Percentiles rank a stretch among this genome's conserved stretches.
phyloP scores from a whole-genome alignment of 35 echinoderm and acorn worm genomes.

The Hemicentrotus pulcherrimus region DNA sequence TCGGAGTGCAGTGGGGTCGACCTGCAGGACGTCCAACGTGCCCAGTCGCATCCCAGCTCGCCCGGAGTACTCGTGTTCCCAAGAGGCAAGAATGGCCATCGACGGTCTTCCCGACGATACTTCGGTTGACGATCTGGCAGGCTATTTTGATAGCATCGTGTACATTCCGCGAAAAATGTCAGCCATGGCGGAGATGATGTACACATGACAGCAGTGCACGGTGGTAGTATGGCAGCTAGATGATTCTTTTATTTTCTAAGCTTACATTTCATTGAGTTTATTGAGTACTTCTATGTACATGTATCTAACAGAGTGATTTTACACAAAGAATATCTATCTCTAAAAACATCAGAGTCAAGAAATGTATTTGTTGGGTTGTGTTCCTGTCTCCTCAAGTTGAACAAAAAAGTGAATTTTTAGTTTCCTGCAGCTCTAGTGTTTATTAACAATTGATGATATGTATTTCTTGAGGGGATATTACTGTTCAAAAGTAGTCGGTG shows the following conservation, averaged over 20 bases:
- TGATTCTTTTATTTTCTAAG: neutral
- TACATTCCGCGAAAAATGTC: constrained; percentile 99
- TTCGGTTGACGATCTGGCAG: constrained; percentile 89
- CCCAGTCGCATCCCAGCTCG: neutral
- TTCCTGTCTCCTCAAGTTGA: neutral
- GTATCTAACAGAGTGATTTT: neutral
- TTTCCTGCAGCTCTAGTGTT: no score
- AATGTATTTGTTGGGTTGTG: neutral
- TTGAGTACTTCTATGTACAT: no score
- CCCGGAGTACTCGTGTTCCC: constrained; percentile 81
- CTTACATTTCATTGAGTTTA: neutral
- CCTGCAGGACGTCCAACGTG: neutral
- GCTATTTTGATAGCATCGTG: constrained; percentile 96
- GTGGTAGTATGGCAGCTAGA: neutral
- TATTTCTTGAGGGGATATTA: no score
- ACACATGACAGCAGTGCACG: constrained; percentile 62
- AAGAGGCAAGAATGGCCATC: constrained; percentile 78
- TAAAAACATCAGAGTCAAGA: neutral
- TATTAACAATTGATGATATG: no score
- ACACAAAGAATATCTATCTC: neutral
- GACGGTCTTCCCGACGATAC: constrained; percentile 87
- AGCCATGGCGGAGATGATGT: constrained; percentile 99
- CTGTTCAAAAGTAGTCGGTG: no score
- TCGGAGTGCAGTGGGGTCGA: neutral
- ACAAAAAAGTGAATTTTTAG: no score